Conservation (phyloP, 2,113 vertebrate genomes). For the Chrysemys picta region DNA sequence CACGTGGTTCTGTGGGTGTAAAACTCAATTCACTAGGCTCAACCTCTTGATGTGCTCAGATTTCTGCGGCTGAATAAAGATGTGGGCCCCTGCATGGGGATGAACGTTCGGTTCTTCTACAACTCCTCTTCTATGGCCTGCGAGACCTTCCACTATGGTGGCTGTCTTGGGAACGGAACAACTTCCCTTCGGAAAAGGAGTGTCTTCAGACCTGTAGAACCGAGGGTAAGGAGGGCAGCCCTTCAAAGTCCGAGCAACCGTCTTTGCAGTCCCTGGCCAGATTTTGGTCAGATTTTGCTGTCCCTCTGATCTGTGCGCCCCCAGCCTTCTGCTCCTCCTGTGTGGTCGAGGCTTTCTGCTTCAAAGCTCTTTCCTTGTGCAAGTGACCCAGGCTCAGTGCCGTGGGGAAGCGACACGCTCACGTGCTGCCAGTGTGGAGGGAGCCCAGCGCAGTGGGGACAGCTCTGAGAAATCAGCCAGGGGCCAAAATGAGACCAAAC, state of each 20-base stretch:
- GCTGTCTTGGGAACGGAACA: constrained; percentile 94
- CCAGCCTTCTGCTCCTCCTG: background rate
- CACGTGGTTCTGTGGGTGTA: background rate
- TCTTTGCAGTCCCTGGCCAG: background rate
- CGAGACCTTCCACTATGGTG: constrained; percentile 87
- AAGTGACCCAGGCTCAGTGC: background rate
- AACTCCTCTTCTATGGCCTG: constrained; percentile 90
- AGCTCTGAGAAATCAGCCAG: background rate
- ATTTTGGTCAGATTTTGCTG: no score
- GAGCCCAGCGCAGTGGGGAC: background rate
- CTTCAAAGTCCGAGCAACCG: no score
- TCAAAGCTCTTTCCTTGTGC: background rate
- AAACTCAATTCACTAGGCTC: fast-evolving
- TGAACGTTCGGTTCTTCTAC: constrained; percentile 82
- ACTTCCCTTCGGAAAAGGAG: constrained; percentile 86
- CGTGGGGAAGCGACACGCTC: background rate
- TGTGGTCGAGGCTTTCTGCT: background rate
- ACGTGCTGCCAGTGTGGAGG: background rate
- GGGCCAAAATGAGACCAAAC: background rate
- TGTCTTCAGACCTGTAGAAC: constrained; percentile 94
- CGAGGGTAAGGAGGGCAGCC: constrained; percentile 80
- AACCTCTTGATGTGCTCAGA: constrained; percentile 47
- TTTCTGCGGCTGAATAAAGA: constrained; percentile 80
- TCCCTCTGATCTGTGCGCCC: fast-evolving
- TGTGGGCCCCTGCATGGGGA: constrained; percentile 88